These are phyloP conservation scores for Thripadectes ignobilis DNA, from an alignment of 2,797 vertebrate genomes.

Conservation along the genomic window DNA sequence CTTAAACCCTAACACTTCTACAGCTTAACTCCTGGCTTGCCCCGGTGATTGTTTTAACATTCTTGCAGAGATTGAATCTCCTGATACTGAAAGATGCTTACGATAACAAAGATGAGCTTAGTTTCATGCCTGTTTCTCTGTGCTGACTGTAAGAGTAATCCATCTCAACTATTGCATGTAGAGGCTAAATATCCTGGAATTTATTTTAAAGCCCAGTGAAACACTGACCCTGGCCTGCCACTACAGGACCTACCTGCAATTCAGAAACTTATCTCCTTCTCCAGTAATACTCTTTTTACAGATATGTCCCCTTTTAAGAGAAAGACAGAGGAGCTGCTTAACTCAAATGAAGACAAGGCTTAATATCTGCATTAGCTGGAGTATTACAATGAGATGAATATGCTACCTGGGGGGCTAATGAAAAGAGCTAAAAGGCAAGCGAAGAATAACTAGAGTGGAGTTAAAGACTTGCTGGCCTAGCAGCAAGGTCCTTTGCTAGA, in stretches of 20 bases:
- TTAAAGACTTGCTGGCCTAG: neutral
- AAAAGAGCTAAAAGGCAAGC: neutral
- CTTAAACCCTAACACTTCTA: neutral
- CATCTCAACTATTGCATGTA: neutral
- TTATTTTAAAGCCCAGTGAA: neutral
- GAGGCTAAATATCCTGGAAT: neutral
- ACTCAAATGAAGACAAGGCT: neutral
- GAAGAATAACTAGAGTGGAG: neutral
- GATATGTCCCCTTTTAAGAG: neutral
- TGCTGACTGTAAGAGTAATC: neutral
- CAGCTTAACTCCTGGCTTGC: neutral
- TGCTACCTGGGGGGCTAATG: neutral
- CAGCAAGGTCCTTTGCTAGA: neutral
- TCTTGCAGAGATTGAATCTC: neutral
- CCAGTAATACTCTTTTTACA: neutral
- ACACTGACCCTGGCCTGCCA: neutral
- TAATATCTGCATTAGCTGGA: neutral
- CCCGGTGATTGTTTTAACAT: neutral
- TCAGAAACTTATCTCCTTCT: neutral
- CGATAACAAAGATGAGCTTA: neutral
- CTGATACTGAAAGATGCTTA: neutral
- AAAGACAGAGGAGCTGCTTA: neutral
- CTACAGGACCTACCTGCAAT: neutral
- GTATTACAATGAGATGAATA: neutral
- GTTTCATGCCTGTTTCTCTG: neutral